Base-by-base conservation (phyloP, 2,797 vertebrate genomes). In the Clarias fuscus region DNA sequence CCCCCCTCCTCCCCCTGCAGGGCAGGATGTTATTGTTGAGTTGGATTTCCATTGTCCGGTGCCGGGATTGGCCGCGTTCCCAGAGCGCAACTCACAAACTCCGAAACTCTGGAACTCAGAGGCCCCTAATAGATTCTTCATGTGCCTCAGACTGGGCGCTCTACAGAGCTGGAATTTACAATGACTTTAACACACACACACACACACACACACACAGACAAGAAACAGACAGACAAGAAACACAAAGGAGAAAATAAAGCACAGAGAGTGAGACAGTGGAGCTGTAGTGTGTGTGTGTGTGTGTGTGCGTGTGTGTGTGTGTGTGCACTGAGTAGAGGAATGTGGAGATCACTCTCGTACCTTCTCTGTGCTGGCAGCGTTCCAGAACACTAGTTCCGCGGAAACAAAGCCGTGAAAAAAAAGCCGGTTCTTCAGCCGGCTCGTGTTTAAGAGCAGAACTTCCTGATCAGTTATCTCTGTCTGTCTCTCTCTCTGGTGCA, bases 1-100 rank as follows among this genome's bases (percentile, higher is more conserved):
- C n/a, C 1, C 2, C 4, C 3, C 81, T 11, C 79, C 83, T 59
- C 84, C 85, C 75, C 71, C 77, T 65, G 75, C 65, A 92, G 87
- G 93, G 94, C 95, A 96, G 95, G 95, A 96, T 95, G 95, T 96
- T 96, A 95, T 95, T 95, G 94, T 96, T 95, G 94, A 95, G 93
- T 90, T 94, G 93, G 92, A 93, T 94, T 94, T 94, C 94, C 93
- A 96, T 96, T 96, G 95, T 95, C 94, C 93, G 91, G 93, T 91
- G 91, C 93, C 92, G 91, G 90, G 93, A 91, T 94, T 96, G 95
- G 95, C 95, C 89, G 90, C 90, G 88, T 91, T 95, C 95, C 95
- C 93, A 94, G 93, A 91, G 91, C 90, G 92, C 89, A 87, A 92
- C 92, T 92, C 92, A 93, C 91, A 92, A 93, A 92, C 93, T 94